phyloP scores from a whole-genome alignment of 1,140 invertebrate genomes.

The Eumaeus atala region DNA sequence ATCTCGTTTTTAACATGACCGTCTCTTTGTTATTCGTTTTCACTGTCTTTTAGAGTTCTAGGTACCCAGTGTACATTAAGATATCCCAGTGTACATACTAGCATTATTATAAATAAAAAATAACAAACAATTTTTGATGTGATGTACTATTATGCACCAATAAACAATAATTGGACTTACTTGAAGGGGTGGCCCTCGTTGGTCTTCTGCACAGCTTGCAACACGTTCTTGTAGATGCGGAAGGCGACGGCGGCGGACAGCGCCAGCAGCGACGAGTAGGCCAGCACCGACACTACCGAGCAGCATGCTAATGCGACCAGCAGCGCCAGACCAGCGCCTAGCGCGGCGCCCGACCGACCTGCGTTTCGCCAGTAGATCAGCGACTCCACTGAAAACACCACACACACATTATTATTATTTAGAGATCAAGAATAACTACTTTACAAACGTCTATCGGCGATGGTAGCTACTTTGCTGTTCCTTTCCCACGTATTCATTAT shows the following conservation, averaged over 20 bases:
- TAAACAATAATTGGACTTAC: conserved; percentile 78
- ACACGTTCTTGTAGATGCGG: conserved; percentile 96
- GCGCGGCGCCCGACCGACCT: conserved; percentile 93
- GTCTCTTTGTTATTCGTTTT: too few relatives aligned
- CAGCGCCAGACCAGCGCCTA: conserved; percentile 88
- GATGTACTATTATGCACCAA: neutral
- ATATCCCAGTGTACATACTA: too few relatives aligned
- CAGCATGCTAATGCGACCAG: conserved; percentile 94
- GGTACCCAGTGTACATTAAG: too few relatives aligned
- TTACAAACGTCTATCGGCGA: too few relatives aligned
- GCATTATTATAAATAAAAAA: too few relatives aligned
- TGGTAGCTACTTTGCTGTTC: too few relatives aligned
- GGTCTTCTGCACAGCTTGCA: conserved; percentile 97
- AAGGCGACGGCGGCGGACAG: conserved; percentile 91
- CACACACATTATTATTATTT: too few relatives aligned
- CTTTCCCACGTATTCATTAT: too few relatives aligned
- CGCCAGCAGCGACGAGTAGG: conserved; percentile 89
- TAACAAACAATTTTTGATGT: too few relatives aligned
- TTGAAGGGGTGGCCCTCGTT: conserved; percentile 98
- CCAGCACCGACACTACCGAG: conserved; percentile 95
- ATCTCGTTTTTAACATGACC: too few relatives aligned
- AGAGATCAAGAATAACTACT: too few relatives aligned
- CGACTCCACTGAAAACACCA: conserved; percentile 87
- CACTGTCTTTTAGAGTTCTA: too few relatives aligned
- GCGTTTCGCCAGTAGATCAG: conserved; percentile 98